Base-by-base conservation (phyloP, 2,888 invertebrate species). In the Drosophila nr. perissopoda region DNA sequence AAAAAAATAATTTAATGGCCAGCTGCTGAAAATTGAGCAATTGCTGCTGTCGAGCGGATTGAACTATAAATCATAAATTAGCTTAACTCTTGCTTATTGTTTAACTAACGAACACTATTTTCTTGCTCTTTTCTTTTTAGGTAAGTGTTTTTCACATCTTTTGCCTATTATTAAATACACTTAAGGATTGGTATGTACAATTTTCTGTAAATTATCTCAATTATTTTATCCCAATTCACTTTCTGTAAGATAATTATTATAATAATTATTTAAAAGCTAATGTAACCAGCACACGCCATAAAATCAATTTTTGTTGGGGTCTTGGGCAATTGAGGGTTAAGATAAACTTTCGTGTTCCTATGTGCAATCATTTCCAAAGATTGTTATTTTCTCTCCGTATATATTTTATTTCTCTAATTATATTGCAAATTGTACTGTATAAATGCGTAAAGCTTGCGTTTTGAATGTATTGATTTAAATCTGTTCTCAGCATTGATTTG, bases 121-220 rank as follows among this genome's bases (percentile, higher is more conserved):
- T 46, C 10, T 59, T 51, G 56, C 48, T 74, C 65, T 48, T 76
- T 49, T 84, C 67, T 38, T 83, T 83, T 53, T 74, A 83, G 83
- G 83, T 83, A 83, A 83, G 83, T 85, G 69, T 21, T 53, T 53
- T 27, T 48, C 11, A 6, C 33, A 11, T 34, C 1, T 25, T 46
- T 4, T 27, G 16, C 4, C 25, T 16, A 33, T 27, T 56, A 29
- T 52, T 46, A 38, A 25, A 8, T 18, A 27, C n/a, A 57, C 29
- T 34, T 21, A 4, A 34, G 18, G 36, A 60, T 64, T 53, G 81
- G 82, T 81, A 77, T 70, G 81, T 67, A 72, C 52, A 42, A 49
- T 29, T n/a, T 27, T 4, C 5, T 51, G 18, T 51, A 51, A 31
- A 3, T 29, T 11, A 27, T n/a, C 1, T 10, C 40, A 52, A 8